These are phyloP conservation scores for Drosophila kuntzei DNA, from an alignment of 2,888 invertebrate genomes.

Conservation along the genomic window DNA sequence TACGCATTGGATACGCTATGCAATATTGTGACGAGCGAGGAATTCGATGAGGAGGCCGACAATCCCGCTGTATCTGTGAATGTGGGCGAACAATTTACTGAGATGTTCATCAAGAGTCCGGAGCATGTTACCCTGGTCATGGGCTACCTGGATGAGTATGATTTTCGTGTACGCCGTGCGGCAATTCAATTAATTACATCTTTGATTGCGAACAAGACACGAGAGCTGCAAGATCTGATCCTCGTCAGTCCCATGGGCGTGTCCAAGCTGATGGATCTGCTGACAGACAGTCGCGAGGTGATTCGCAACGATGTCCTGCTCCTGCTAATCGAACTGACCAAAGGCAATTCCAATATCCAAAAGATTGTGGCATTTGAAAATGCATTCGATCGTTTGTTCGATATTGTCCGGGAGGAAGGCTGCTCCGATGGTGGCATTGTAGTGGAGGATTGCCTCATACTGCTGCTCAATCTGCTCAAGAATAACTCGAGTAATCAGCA, in stretches of 20 bases:
- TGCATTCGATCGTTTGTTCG: slow-evolving; percentile 97
- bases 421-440: slow-evolving; percentile 98
- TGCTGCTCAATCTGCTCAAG: slow-evolving; percentile 96
- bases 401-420: slow-evolving; percentile 96
- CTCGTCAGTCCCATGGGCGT: slow-evolving; percentile 98
- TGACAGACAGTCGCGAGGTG: slow-evolving; percentile 97
- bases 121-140: slow-evolving; percentile 94
- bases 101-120: slow-evolving; percentile 96
- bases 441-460: slow-evolving; percentile 97
- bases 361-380: slow-evolving; percentile 99
- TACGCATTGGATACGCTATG: slow-evolving; percentile 96
- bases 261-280: slow-evolving; percentile 97
- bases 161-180: slow-evolving; percentile 96
- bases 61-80: slow-evolving; percentile 89
- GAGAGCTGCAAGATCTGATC: slow-evolving; percentile 94
- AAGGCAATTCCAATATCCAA: slow-evolving; percentile 96
- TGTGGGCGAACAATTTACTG: slow-evolving; percentile 97
- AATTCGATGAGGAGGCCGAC: slow-evolving; percentile 93
- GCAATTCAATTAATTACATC: slow-evolving; percentile 95
- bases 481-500: slow-evolving; percentile 99
- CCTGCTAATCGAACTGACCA: slow-evolving; percentile 95
- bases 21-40: slow-evolving; percentile 93
- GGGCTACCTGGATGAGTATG: slow-evolving; percentile 96
- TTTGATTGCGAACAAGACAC: slow-evolving; percentile 93
- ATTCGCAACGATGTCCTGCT: slow-evolving; percentile 97